Evolutionary conservation across 2,888 invertebrate species (phyloP), one percentile per base, ranked within the genome.

Genomic region (Thera obeliscata): DNA sequence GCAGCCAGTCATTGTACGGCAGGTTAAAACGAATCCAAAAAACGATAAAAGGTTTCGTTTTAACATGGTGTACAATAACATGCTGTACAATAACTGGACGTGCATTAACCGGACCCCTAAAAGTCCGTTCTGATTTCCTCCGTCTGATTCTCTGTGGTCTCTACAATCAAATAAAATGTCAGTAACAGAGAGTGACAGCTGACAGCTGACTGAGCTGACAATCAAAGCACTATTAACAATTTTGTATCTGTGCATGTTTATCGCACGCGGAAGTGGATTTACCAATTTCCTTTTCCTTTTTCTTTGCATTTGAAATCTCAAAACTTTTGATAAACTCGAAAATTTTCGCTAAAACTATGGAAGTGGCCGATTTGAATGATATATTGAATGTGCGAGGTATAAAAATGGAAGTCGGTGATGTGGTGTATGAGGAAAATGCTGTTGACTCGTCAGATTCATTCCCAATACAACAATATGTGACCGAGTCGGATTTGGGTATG

Each of bases 181-280:
- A 57, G 8, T 33, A 52, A 58, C 58, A 62, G 3, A 56, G 67
- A 64, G 59, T 64, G 9, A 33, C 6, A 55, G 7, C 41, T 41
- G 41, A 41, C 41, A 41, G 41, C 22, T 22, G 22, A 22, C 22
- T 22, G 22, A 38, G 6, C 38, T 46, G 9, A 9, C 43, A 46
- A 46, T 9, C 54, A 59, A 43, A 54, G 3, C n/a, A 33, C 1
- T 11, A 35, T 38, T 41, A 60, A 63, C 41, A 60, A n/a, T 46
- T 59, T 67, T 36, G 50, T 56, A 48, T 58, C 64, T 70, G 54
- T 64, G 61, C 7, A 1, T 46, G 56, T 82, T 81, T 81, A 77
- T 84, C 87, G 91, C 91, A 92, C 90, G 90, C 92, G 92, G 93
- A 92, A 91, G 91, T 90, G 85, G 81, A 74, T 76, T 83, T 86